Evolutionary conservation across 2,113 vertebrate species (phyloP).

Genomic region (Catagonus wagneri): DNA sequence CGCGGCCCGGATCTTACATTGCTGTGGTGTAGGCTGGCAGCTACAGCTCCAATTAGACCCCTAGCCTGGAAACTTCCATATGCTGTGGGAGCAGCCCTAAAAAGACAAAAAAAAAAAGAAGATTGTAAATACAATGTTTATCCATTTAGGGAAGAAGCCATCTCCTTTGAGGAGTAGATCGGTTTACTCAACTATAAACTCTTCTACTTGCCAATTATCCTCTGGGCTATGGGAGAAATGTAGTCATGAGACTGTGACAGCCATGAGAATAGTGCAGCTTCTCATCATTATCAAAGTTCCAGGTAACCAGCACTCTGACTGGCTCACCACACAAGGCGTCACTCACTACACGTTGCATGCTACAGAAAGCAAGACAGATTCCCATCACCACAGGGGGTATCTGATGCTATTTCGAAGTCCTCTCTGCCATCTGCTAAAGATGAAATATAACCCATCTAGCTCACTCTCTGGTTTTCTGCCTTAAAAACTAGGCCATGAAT

Average conservation of each 20-base stretch:
- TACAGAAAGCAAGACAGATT: background rate
- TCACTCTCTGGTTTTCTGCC: background rate
- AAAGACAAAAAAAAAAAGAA: too few species aligned
- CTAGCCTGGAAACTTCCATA: too few species aligned
- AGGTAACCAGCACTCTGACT: background rate
- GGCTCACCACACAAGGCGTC: background rate
- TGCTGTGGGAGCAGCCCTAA: too few species aligned
- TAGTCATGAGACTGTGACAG: background rate
- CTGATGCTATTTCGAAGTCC: background rate
- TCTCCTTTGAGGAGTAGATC: background rate
- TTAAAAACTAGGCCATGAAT: background rate
- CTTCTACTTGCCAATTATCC: background rate
- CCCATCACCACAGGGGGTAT: background rate
- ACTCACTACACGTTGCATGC: too few species aligned
- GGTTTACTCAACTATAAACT: background rate
- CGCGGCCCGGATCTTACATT: too few species aligned
- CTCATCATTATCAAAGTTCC: background rate
- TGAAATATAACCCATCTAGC: background rate
- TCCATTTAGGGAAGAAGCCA: background rate
- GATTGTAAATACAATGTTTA: background rate
- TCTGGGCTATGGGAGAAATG: background rate
- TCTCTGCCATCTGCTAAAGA: background rate
- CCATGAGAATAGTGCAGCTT: background rate
- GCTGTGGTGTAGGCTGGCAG: too few species aligned
- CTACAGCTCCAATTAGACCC: too few species aligned